Base-by-base conservation (phyloP, 1,140 invertebrate genomes). In the Homarus americanus region DNA sequence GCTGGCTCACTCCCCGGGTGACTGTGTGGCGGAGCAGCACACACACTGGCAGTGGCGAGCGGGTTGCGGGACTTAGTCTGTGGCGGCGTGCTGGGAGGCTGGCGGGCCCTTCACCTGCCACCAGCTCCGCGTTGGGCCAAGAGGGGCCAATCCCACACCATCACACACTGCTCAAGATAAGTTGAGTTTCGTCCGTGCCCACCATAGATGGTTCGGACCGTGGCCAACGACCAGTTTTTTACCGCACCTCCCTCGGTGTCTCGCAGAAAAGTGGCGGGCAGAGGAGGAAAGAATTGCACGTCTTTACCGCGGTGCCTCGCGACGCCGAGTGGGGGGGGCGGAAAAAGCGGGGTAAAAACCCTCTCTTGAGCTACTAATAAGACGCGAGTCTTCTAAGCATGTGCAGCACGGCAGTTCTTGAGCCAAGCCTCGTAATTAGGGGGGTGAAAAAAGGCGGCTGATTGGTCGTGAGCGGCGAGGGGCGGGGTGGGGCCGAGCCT, bases 331-430 rank as follows among this genome's bases (percentile, higher is more conserved):
- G 92, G 91, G 91, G 92, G 92, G 92, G 92, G 91, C 76, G 83
- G 88, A 93, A 93, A 93, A 93, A 90, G 82, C 86, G 79, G 87
- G 87, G 92, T 93, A 93, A 93, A 93, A 93, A 93, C 69, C 91
- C 92, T 93, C 92, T 93, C 92, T 93, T 93, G 91, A 93, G 92
- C 92, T 93, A 93, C 91, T 93, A 93, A 93, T 93, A 93, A 93
- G 92, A 93, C 92, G 92, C 92, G 92, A 92, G 92, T 91, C 92
- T 93, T 93, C 92, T 93, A 93, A 93, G 92, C 92, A 93, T 93
- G 92, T 93, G 92, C 92, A 93, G 92, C 91, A 92, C 92, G 87
- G 91, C 91, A 89, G 92, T 93, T 93, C 92, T 93, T 93, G 92
- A 91, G 92, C 92, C 92, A 72, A 91, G 92, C 91, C 92, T 91